Conservation (phyloP, 2,797 vertebrate genomes). For the Capromys pilorides region DNA sequence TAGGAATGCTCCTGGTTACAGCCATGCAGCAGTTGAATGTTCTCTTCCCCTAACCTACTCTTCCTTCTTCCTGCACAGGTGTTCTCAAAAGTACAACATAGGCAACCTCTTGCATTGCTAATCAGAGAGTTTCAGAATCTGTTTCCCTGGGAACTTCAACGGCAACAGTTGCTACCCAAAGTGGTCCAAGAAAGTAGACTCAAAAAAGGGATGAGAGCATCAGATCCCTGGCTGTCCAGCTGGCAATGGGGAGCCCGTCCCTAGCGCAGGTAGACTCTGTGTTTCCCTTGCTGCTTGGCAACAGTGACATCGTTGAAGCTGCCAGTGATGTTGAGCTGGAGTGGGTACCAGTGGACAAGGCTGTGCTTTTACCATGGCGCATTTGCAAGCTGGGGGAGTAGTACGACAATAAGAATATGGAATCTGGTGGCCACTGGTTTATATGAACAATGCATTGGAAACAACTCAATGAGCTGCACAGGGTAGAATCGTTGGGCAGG, state of each 20-base stretch:
- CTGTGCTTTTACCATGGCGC: background rate
- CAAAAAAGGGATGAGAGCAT: background rate
- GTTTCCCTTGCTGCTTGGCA: background rate
- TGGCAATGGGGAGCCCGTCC: background rate
- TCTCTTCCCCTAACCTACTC: background rate
- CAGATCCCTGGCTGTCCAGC: background rate
- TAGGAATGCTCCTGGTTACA: background rate
- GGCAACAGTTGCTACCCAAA: slow-evolving; percentile 23
- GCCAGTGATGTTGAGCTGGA: background rate
- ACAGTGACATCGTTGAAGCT: background rate
- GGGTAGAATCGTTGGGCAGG: background rate
- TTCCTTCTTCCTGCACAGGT: slow-evolving; percentile 35
- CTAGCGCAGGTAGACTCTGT: background rate
- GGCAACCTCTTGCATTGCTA: background rate
- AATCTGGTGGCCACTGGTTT: background rate
- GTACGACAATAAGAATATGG: background rate
- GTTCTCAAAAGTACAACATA: slow-evolving; percentile 6
- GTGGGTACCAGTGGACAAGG: background rate
- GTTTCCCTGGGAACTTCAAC: slow-evolving; percentile 41
- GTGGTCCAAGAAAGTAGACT: slow-evolving; percentile 17
- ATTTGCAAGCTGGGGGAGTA: background rate
- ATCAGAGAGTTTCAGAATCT: slow-evolving; percentile 34
- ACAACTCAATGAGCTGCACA: background rate
- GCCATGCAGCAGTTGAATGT: background rate
- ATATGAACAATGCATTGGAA: background rate